These are phyloP conservation scores for Himantopus leucocephalus DNA, from an alignment of 2,113 vertebrate species.

Conservation along the genomic window DNA sequence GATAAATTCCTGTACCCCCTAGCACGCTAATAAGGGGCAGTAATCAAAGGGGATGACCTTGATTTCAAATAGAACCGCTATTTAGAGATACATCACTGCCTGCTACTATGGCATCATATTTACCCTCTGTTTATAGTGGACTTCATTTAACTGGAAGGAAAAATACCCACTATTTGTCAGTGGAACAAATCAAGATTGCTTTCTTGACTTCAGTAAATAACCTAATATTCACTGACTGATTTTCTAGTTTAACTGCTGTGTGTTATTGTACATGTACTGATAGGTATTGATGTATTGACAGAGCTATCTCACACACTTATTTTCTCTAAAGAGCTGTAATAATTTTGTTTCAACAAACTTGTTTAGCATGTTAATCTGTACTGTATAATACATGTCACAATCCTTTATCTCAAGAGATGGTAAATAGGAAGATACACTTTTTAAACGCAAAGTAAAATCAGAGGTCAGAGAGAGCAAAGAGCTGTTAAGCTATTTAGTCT, in stretches of 20 bases:
- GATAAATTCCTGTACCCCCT: neutral
- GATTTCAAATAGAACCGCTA: neutral
- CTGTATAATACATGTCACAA: neutral
- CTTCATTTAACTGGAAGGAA: neutral
- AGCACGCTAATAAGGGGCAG: neutral
- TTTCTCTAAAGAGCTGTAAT: neutral
- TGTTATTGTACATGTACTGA: neutral
- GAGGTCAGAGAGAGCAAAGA: neutral
- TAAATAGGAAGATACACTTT: neutral
- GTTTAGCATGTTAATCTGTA: neutral
- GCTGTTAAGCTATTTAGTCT: neutral
- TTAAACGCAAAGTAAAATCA: neutral
- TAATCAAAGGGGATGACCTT: neutral
- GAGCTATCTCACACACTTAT: neutral
- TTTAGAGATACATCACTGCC: fast-evolving
- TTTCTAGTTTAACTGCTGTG: neutral
- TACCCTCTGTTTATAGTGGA: neutral
- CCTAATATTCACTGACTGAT: neutral
- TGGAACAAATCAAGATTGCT: neutral
- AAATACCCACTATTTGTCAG: neutral
- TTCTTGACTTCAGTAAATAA: neutral
- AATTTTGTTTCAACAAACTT: neutral
- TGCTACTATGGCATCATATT: neutral
- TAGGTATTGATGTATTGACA: neutral
- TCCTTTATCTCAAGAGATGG: neutral